phyloP scores from a whole-genome alignment of 2,888 invertebrate genomes.

The Merodon equestris region DNA sequence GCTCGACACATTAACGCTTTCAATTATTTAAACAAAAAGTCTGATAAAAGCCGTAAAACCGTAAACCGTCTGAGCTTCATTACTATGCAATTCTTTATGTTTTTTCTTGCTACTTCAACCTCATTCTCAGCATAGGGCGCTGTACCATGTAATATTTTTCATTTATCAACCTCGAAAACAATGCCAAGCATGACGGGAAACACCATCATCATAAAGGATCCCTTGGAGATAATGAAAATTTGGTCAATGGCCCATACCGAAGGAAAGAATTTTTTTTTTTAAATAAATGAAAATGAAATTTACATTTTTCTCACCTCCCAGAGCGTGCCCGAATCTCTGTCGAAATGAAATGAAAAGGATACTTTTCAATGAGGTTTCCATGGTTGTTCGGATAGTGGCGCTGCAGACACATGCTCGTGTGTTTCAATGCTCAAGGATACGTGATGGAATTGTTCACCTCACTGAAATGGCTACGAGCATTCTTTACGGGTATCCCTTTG shows the following conservation, averaged over 20 bases:
- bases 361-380: slow-evolving; percentile 39
- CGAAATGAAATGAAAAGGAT: slow-evolving; percentile 8
- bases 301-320: slow-evolving; percentile 16
- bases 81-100: no score
- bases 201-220: slow-evolving; percentile 26
- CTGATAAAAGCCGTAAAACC: no score
- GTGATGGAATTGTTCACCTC: slow-evolving; percentile 46
- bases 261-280: slow-evolving; percentile 19
- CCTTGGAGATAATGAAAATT: slow-evolving; percentile 25
- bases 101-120: no score
- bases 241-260: slow-evolving; percentile 49
- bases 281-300: slow-evolving; percentile 32
- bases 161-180: slow-evolving; percentile 36
- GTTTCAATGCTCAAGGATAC: slow-evolving; percentile 14
- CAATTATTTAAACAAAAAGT: no score
- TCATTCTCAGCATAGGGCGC: slow-evolving; percentile 6
- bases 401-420: not conserved
- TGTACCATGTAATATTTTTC: slow-evolving; percentile 58
- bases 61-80: no score
- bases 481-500: not conserved
- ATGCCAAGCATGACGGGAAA: not conserved
- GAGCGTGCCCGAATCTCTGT: not conserved
- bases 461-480: slow-evolving; percentile 28
- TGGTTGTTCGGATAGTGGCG: slow-evolving; percentile 19
- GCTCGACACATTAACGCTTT: no score